Evolutionary conservation across 2,888 invertebrate genomes (phyloP).

Genomic region (Amphipyra tragopoginis): DNA sequence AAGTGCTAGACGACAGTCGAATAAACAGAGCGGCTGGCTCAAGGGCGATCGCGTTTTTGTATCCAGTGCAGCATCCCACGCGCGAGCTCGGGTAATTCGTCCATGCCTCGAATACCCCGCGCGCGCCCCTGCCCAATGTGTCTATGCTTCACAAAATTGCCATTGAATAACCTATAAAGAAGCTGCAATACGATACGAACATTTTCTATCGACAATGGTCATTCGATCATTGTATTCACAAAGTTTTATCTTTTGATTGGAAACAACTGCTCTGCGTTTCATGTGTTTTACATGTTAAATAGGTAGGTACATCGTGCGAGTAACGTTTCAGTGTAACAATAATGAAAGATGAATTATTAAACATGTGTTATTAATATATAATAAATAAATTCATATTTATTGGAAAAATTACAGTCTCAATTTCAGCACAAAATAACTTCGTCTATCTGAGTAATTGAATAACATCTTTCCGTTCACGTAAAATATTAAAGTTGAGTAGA

Average conservation of each 20-base stretch:
- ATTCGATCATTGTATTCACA: too few species aligned
- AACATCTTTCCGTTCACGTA: constrained; percentile 67
- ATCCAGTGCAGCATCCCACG: constrained; percentile 72
- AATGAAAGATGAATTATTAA: too few species aligned
- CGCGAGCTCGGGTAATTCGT: constrained; percentile 55
- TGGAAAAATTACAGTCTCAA: too few species aligned
- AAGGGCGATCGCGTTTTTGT: constrained; percentile 81
- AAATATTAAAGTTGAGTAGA: constrained; percentile 60
- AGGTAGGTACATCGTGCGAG: too few species aligned
- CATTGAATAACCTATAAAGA: constrained; percentile 7
- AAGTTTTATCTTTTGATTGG: too few species aligned
- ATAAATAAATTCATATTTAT: too few species aligned
- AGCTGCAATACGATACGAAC: neutral
- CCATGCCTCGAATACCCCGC: constrained; percentile 46
- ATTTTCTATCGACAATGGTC: constrained; percentile 10
- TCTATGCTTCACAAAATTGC: constrained; percentile 13
- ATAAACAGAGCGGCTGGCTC: constrained; percentile 83
- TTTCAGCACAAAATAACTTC: too few species aligned
- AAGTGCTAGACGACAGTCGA: constrained; percentile 88
- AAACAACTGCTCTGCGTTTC: too few species aligned
- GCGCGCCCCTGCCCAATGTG: constrained; percentile 23
- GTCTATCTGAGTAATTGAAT: constrained; percentile 33
- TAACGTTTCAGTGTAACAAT: too few species aligned
- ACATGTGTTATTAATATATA: too few species aligned
- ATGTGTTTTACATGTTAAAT: too few species aligned